Conservation (phyloP, 64 coral and sea anemone genomes). For the Montipora efflorescens region DNA sequence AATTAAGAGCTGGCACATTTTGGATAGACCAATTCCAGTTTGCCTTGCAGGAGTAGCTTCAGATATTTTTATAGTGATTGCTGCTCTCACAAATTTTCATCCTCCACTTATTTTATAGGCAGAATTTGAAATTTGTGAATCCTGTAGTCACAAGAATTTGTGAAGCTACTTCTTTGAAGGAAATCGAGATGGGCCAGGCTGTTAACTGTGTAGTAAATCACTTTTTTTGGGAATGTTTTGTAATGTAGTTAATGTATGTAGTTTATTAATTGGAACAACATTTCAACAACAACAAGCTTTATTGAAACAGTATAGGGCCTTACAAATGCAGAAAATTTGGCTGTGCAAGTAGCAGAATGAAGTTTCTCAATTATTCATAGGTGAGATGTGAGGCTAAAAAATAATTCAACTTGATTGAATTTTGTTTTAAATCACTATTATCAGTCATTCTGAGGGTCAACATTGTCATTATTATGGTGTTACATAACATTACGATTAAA, state of each 20-base stretch:
- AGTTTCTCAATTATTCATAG: no score
- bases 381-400: no score
- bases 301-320: not conserved
- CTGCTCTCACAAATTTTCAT: conserved; percentile 59
- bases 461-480: not conserved
- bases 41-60: conserved; percentile 41
- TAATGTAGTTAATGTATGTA: not conserved
- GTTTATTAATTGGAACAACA: not conserved
- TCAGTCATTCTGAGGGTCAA: not conserved
- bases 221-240: not conserved
- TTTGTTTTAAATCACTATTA: not conserved
- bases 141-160: no score
- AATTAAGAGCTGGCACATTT: conserved; percentile 75
- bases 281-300: conserved; percentile 7
- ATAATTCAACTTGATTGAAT: not conserved
- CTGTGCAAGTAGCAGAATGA: not conserved
- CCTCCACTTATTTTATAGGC: conserved; percentile 37
- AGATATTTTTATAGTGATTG: conserved; percentile 65
- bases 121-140: no score
- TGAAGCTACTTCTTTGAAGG: no score
- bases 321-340: not conserved
- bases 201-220: not conserved
- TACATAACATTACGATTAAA: not conserved
- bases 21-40: conserved; percentile 51
- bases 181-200: no score